Conservation (phyloP, 2,797 vertebrate genomes). For the Numenius phaeopus region DNA sequence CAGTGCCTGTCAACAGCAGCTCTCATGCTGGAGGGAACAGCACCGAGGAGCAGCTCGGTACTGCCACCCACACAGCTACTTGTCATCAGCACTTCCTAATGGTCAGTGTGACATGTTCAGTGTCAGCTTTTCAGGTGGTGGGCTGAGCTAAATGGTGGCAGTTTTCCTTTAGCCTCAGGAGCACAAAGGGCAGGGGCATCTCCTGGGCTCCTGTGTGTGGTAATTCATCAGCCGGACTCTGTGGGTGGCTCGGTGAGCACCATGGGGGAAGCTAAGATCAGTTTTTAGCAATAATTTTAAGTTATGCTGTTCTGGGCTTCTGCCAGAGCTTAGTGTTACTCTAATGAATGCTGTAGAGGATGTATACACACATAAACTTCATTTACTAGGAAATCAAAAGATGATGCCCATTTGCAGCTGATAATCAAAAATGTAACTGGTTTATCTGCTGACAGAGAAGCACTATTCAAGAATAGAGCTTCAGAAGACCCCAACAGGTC, state of each 20-base stretch:
- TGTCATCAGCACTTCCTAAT: not conserved
- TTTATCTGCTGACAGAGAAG: not conserved
- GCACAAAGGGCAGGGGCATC: not conserved
- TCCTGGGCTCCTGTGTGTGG: not conserved
- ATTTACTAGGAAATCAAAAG: not conserved
- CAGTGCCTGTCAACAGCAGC: rapidly evolving
- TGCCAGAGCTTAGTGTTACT: not conserved
- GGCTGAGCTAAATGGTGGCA: not conserved
- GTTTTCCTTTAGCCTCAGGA: not conserved
- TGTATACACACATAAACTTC: not conserved
- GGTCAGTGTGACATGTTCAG: rapidly evolving
- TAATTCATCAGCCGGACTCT: not conserved
- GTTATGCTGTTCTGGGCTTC: not conserved
- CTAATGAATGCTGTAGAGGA: not conserved
- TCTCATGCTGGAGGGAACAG: not conserved
- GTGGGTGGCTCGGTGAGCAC: not conserved
- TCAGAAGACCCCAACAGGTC: not conserved
- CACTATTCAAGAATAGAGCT: not conserved
- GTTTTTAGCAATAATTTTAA: not conserved
- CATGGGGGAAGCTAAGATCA: not conserved
- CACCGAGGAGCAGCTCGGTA: rapidly evolving
- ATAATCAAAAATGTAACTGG: not conserved
- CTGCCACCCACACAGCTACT: rapidly evolving
- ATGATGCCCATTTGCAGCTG: not conserved
- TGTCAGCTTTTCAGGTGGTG: not conserved